Percentiles rank a stretch among this genome's conserved stretches.
Conservation (phyloP, 2,888 invertebrate genomes). For the Ophion slaviceki region DNA sequence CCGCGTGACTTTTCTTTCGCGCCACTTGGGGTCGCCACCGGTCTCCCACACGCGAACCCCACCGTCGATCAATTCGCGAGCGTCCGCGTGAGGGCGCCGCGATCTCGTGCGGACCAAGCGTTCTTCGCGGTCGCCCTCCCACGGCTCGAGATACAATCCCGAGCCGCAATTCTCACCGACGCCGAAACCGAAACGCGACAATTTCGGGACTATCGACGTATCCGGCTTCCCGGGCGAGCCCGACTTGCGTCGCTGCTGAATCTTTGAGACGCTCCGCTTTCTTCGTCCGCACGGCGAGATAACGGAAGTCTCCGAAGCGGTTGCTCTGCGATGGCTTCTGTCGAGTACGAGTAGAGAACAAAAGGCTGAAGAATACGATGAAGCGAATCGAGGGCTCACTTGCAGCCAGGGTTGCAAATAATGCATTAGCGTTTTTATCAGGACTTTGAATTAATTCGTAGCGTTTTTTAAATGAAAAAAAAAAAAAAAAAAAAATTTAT, state of each 20-base stretch:
- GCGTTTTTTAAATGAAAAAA: no score
- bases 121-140: constrained; percentile 59
- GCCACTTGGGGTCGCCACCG: not conserved
- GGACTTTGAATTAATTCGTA: no score
- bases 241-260: constrained; percentile 28
- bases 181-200: constrained; percentile 83
- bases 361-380: not conserved
- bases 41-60: constrained; percentile 76
- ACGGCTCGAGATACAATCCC: constrained; percentile 81
- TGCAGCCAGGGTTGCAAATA: no score
- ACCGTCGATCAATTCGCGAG: constrained; percentile 71
- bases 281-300: constrained; percentile 6
- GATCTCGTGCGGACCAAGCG: constrained; percentile 39
- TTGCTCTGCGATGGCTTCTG: not conserved
- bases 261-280: constrained; percentile 31
- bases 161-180: constrained; percentile 84
- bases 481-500: no score
- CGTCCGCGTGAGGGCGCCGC: constrained; percentile 54
- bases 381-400: no score
- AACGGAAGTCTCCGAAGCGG: constrained; percentile 35
- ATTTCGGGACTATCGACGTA: constrained; percentile 63
- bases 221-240: constrained; percentile 50
- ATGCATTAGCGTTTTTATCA: no score
- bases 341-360: not conserved
- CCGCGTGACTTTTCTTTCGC: constrained; percentile 22